phyloP scores from a whole-genome alignment of 1,140 invertebrate species.

The Hermetia illucens region DNA sequence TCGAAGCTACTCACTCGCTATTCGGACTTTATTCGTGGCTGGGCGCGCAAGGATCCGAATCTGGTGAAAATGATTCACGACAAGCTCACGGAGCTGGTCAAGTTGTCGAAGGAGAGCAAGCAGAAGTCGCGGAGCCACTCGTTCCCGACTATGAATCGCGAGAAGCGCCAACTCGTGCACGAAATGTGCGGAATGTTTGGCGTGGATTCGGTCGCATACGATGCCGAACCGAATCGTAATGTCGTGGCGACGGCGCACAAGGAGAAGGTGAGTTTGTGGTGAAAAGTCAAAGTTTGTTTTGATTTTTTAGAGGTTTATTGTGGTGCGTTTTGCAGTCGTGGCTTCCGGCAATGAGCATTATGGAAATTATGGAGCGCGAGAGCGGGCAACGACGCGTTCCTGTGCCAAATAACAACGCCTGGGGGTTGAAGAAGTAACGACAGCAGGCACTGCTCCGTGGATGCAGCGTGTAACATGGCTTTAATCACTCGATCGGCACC shows the following conservation, averaged over 20 bases:
- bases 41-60: constrained; percentile 64
- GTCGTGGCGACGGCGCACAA: constrained; percentile 81
- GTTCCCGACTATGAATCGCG: constrained; percentile 84
- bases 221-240: constrained; percentile 88
- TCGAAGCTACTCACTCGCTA: constrained; percentile 68
- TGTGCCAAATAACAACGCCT: constrained; percentile 42
- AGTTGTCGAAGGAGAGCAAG: constrained; percentile 76
- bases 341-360: constrained; percentile 69
- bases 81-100: constrained; percentile 69
- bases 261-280: constrained; percentile 42
- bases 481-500: no score
- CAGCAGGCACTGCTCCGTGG: no score
- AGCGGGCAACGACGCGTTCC: constrained; percentile 63
- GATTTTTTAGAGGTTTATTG: constrained; percentile 9
- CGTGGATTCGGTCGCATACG: constrained; percentile 82
- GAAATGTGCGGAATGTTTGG: constrained; percentile 92
- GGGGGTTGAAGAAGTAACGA: constrained; percentile 23
- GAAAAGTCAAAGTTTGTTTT: not conserved
- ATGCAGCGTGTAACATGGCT: no score
- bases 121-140: constrained; percentile 75
- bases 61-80: constrained; percentile 79
- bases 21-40: constrained; percentile 73
- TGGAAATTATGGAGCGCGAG: constrained; percentile 64
- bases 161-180: constrained; percentile 79
- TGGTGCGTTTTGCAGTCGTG: constrained; percentile 63